Conservation (phyloP, 2,797 vertebrate genomes). For the Toxotes lorentzi region DNA sequence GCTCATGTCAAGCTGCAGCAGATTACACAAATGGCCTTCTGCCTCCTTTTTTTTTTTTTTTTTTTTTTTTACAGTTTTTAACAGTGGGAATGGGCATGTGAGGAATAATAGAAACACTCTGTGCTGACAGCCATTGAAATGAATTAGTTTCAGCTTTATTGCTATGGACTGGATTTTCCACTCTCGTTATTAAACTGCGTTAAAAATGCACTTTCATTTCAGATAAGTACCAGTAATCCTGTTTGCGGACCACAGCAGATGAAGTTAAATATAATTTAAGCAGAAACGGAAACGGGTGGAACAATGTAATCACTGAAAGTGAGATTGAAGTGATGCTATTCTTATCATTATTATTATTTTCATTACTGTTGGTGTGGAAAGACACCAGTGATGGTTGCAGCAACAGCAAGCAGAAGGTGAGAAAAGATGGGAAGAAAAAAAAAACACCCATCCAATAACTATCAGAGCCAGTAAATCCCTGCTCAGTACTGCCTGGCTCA, state of each 20-base stretch:
- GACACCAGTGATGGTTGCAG: constrained; percentile 56
- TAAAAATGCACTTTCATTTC: constrained; percentile 90
- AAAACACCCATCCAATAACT: constrained; percentile 67
- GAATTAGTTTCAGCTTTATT: constrained; percentile 89
- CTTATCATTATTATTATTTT: constrained; percentile 86
- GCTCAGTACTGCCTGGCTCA: constrained; percentile 63
- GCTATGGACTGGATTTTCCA: constrained; percentile 87
- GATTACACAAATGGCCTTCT: constrained; percentile 78
- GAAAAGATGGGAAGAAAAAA: constrained; percentile 50
- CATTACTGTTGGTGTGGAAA: constrained; percentile 79
- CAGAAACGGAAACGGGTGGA: constrained; percentile 85
- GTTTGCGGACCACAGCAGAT: constrained; percentile 85
- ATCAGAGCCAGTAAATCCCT: constrained; percentile 78
- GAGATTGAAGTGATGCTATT: constrained; percentile 88
- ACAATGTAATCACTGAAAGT: constrained; percentile 89
- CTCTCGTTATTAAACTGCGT: constrained; percentile 87
- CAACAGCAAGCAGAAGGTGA: constrained; percentile 71
- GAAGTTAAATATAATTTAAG: constrained; percentile 89
- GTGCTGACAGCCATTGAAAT: constrained; percentile 82
- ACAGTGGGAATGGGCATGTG: constrained; percentile 62
- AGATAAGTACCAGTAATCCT: constrained; percentile 90
- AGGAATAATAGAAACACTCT: constrained; percentile 77
- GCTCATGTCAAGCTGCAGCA: constrained; percentile 71
- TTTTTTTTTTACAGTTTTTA: constrained; percentile 76
- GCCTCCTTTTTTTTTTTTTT: constrained; percentile 73